phyloP scores from a whole-genome alignment of 2,797 vertebrate genomes.

The Periparus ater region DNA sequence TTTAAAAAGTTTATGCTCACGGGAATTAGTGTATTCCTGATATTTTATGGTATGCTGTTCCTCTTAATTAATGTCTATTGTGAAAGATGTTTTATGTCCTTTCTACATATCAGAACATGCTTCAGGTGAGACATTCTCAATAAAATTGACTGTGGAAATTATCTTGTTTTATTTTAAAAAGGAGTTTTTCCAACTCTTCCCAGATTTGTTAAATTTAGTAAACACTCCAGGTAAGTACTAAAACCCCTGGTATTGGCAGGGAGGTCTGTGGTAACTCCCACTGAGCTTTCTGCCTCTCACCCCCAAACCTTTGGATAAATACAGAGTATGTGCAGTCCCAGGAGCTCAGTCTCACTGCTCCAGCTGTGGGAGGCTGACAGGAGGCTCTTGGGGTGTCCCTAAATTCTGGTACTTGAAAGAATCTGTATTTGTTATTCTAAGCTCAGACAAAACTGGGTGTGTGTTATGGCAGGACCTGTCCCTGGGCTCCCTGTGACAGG shows the following conservation, averaged over 20 bases:
- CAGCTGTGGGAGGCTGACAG: not conserved
- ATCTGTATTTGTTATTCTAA: not conserved
- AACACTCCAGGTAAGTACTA: rapidly evolving
- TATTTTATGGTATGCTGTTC: not conserved
- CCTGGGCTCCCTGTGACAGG: not conserved
- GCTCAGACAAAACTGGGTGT: not conserved
- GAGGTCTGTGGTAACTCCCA: not conserved
- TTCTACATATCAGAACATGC: not conserved
- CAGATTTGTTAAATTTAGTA: not conserved
- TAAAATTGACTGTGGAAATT: not conserved
- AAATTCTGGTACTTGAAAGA: not conserved
- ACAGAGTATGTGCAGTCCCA: not conserved
- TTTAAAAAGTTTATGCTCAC: not conserved
- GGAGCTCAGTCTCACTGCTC: not conserved
- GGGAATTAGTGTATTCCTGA: not conserved
- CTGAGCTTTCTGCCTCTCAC: not conserved
- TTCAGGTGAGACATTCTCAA: not conserved
- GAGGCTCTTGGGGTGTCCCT: not conserved
- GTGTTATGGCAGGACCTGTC: not conserved
- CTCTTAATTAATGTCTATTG: not conserved
- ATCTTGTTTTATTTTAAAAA: not conserved
- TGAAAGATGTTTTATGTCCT: not conserved
- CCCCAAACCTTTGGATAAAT: not conserved
- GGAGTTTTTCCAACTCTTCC: not conserved
- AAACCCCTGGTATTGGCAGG: not conserved